These are phyloP conservation scores for Parnassius glacialis DNA, from an alignment of 2,888 invertebrate genomes.

Conservation along the genomic window DNA sequence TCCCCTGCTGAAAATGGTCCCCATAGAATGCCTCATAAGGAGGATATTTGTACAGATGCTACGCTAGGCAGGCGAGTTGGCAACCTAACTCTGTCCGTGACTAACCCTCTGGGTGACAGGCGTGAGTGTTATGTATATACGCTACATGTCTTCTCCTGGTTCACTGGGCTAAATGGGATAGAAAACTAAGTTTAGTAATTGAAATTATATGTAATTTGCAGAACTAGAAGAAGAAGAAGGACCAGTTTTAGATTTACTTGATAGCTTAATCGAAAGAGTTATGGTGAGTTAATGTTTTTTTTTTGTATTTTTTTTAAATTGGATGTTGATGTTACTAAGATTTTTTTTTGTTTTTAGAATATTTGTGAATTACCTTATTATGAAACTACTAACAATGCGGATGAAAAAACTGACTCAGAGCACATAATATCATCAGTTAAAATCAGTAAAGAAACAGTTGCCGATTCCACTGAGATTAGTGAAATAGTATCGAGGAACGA, in stretches of 20 bases:
- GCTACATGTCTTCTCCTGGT: too few relatives aligned
- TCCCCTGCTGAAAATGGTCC: too few relatives aligned
- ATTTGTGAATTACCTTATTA: constrained; percentile 3
- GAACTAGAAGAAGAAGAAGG: constrained; percentile 68
- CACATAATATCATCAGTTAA: not conserved
- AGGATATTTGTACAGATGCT: too few relatives aligned
- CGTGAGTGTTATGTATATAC: too few relatives aligned
- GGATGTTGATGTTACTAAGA: not conserved
- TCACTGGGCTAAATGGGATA: not conserved
- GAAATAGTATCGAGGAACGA: not conserved
- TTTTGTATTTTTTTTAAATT: constrained; percentile 1
- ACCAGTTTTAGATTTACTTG: constrained; percentile 60
- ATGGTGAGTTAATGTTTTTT: constrained; percentile 43
- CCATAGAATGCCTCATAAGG: too few relatives aligned
- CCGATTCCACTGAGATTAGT: not conserved
- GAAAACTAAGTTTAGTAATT: not conserved
- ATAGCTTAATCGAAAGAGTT: constrained; percentile 52
- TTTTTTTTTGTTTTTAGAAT: constrained; percentile 15
- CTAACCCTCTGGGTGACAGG: too few relatives aligned
- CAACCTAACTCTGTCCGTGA: too few relatives aligned
- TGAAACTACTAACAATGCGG: constrained; percentile 4
- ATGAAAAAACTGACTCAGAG: not conserved
- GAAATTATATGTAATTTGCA: constrained; percentile 36
- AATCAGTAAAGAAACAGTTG: constrained; percentile 3
- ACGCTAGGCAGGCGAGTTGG: too few relatives aligned